Conservation (phyloP, 23 tunicate species). For the Styela clava region DNA sequence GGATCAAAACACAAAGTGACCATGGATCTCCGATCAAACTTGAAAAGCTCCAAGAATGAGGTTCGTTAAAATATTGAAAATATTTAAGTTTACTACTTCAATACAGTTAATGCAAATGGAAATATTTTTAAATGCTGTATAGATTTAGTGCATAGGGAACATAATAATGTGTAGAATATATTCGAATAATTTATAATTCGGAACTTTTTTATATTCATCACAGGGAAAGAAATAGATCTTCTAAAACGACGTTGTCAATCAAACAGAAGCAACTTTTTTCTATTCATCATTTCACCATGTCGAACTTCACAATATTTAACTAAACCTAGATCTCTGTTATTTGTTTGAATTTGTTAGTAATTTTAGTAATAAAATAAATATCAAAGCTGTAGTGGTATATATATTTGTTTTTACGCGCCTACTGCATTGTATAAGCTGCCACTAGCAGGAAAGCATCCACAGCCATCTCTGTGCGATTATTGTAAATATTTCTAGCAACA, state of each 20-base stretch:
- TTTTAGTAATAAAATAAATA: no score
- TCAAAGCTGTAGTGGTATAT: no score
- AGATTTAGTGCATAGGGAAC: no score
- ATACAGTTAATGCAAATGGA: neutral
- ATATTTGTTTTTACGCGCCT: no score
- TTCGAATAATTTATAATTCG: neutral
- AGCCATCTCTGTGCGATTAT: no score
- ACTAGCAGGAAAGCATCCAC: no score
- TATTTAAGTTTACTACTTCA: neutral
- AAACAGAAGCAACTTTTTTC: neutral
- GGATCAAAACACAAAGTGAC: constrained; percentile 96
- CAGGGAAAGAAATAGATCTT: neutral
- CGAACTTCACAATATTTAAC: no score
- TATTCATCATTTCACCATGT: neutral
- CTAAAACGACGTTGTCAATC: neutral
- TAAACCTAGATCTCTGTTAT: no score
- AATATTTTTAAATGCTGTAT: no score
- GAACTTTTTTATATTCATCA: neutral
- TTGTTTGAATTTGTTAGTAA: no score
- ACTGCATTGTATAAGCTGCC: no score
- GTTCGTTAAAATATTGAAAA: neutral
- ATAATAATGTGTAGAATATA: neutral
- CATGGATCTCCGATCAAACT: constrained; percentile 94
- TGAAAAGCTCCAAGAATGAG: constrained; percentile 76
- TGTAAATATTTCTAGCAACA: no score